Base-by-base conservation (phyloP, 2,113 vertebrate species). In the Chamaetylas fuelleborni region DNA sequence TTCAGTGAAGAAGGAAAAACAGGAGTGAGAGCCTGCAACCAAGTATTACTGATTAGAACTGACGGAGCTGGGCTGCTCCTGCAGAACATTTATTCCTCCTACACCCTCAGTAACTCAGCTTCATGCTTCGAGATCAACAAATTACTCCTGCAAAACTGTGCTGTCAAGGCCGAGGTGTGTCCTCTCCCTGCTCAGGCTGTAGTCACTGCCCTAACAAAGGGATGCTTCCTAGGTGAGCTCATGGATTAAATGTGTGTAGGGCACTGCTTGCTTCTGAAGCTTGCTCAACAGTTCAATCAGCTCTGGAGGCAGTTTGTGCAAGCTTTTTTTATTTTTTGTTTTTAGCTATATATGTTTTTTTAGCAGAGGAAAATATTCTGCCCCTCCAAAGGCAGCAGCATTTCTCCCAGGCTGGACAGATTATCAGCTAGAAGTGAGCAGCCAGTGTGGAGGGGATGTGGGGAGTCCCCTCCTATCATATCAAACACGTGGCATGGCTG, bases 41-140 rank as follows among this genome's bases (percentile, higher is more conserved):
- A 0, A 74, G 71, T 80, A 62, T 91, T 92, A 51, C 70, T 58
- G 85, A 93, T 88, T 42, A 38, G 88, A 81, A 20, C 85, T 94
- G 91, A 91, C 5, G 23, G 84, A 91, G 50, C 84, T 45, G 47
- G 81, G 77, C 87, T 95, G 90, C 2, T 34, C 70, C 92, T 86
- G 81, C 69, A 85, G 90, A 95, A 91, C 87, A 76, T 95, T 94
- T 88, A 91, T 95, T 95, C 92, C 94, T 96, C 94, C 96, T 73
- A 95, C 95, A 73, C 58, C 34, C 53, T 69, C 81, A 66, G 71
- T 81, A 94, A 87, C 70, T 95, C 83, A 82, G 84, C 78, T 77
- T 69, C 8, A 7, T 48, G 36, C 43, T 82, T 83, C 0, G 3
- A 90, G 79, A 91, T 81, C 74, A 70, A 94, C 93, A 95, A 80